phyloP scores from a whole-genome alignment of 2,113 vertebrate species.

The Apodemus sylvaticus region DNA sequence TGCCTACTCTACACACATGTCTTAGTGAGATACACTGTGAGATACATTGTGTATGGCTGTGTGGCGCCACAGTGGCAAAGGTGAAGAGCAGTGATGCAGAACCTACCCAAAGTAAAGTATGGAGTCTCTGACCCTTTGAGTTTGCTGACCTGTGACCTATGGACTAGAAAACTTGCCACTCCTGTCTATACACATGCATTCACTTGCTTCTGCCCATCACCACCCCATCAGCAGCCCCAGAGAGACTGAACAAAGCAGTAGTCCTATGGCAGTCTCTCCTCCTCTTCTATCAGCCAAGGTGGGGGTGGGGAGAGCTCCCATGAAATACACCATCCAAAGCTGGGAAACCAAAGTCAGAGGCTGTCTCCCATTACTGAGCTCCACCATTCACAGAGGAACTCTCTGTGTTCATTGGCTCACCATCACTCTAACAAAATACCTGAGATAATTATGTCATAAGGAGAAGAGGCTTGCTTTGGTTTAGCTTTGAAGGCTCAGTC shows the following conservation, averaged over 20 bases:
- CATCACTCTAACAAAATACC: background rate
- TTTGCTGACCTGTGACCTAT: background rate
- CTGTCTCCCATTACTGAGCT: background rate
- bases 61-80: background rate
- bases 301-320: background rate
- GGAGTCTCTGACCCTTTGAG: background rate
- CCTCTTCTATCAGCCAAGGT: background rate
- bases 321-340: background rate
- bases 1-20: background rate
- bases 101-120: background rate
- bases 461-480: background rate
- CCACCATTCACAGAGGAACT: background rate
- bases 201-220: background rate
- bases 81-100: background rate
- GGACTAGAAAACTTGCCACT: background rate
- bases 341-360: background rate
- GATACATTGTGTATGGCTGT: background rate
- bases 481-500: background rate
- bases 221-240: background rate
- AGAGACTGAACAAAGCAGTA: background rate
- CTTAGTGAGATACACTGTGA: background rate
- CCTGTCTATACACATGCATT: rapidly evolving
- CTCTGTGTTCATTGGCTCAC: background rate
- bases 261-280: background rate
- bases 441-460: background rate